A percentile compares a stretch with the other conserved stretches of the same genome.
Conservation (phyloP, 2,113 vertebrate species). For the Pheucticus melanocephalus region DNA sequence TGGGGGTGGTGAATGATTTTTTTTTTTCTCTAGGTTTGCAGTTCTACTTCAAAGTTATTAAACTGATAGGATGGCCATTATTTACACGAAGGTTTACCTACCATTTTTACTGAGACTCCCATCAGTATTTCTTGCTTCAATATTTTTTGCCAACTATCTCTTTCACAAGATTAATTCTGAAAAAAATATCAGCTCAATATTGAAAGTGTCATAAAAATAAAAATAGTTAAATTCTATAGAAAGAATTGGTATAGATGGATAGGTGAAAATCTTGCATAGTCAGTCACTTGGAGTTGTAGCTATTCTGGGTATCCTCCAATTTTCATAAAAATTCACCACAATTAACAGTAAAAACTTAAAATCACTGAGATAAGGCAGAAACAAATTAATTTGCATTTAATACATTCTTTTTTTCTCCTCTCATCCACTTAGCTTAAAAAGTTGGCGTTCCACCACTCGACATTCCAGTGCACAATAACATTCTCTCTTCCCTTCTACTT, state of each 20-base stretch:
- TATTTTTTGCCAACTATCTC: background rate
- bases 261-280: background rate
- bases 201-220: background rate
- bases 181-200: background rate
- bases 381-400: background rate
- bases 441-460: background rate
- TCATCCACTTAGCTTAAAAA: background rate
- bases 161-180: background rate
- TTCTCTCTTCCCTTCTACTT: background rate
- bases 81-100: background rate
- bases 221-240: background rate
- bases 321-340: background rate
- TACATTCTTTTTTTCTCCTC: background rate
- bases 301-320: background rate
- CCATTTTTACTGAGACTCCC: background rate
- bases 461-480: background rate
- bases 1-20: background rate
- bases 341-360: background rate
- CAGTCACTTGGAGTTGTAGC: background rate
- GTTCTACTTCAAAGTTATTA: background rate
- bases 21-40: background rate
- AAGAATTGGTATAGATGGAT: background rate
- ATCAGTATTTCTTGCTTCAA: background rate
- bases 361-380: background rate
- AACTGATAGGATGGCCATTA: background rate